Base-by-base conservation (phyloP, 2,113 vertebrate species). In the Atlantisia rogersi region DNA sequence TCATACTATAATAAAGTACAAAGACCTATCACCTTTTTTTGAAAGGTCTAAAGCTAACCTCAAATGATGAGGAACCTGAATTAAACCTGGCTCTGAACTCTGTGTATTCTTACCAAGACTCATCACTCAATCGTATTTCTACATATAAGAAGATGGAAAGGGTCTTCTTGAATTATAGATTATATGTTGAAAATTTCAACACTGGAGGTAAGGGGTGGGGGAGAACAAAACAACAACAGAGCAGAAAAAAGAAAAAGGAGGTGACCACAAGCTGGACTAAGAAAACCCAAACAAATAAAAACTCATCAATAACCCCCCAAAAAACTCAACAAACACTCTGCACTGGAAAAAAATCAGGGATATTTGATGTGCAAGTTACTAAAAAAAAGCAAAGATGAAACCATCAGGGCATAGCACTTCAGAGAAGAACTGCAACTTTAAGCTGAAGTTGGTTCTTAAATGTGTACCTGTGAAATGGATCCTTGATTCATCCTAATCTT, bases 21-120 rank as follows among this genome's bases (percentile, higher is more conserved):
- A 64, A 80, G 2, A 14, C 8, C 1, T 4, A 11, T 1, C 0
- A 44, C 0, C 0, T 14, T 48, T 35, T 53, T 53, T 18, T 11
- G 15, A 53, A 42, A 59, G 35, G 28, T 11, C 6, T 52, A 25
- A 39, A 76, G 12, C 4, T 42, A 73, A 32, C 1, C 5, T 4
- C 8, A 48, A 3, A 7, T 31, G 28, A 26, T 46, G 3, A 70
- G 40, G 53, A 76, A 35, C 4, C 40, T 12, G 9, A 78, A 59
- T 75, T 29, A 86, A 84, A 81, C 13, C 26, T 64, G 46, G 7
- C 5, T 74, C 32, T 44, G 37, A 86, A 42, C 10, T 59, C 22
- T 35, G 7, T 26, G 29, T 24, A 24, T 82, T 44, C 29, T 77
- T 60, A 63, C 21, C 26, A 81, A 55, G 20, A 11, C 11, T 46